phyloP scores from a whole-genome alignment of 2,888 invertebrate species.

The Falcaria lacertinaria region DNA sequence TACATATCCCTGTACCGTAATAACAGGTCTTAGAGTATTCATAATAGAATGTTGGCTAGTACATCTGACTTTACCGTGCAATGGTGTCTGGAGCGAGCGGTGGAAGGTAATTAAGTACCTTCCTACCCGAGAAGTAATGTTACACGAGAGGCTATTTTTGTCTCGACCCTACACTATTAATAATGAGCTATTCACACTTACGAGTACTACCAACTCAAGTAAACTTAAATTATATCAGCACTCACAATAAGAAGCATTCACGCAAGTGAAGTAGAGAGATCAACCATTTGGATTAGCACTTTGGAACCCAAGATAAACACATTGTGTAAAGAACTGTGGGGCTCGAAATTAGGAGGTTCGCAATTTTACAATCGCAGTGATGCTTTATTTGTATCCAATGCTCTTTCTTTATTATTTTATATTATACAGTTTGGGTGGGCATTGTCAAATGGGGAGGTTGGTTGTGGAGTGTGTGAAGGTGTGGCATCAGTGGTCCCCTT shows the following conservation, averaged over 20 bases:
- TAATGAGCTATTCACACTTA: constrained; percentile 50
- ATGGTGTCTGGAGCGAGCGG: constrained; percentile 17
- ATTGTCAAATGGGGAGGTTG: constrained; percentile 2
- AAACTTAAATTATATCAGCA: too few species aligned
- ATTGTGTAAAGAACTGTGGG: too few species aligned
- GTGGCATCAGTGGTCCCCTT: constrained; percentile 24
- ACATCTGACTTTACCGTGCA: constrained; percentile 23
- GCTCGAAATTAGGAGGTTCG: too few species aligned
- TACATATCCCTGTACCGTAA: constrained; percentile 26
- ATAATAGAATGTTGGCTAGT: constrained; percentile 52
- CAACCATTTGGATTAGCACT: too few species aligned
- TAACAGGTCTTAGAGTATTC: constrained; percentile 39
- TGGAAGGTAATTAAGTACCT: constrained; percentile 44
- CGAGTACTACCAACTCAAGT: constrained; percentile 19
- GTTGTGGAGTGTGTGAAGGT: constrained; percentile 12
- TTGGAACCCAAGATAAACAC: too few species aligned
- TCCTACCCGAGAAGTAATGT: too few species aligned
- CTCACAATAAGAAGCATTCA: too few species aligned
- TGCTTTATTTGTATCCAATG: too few species aligned
- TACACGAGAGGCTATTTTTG: constrained; percentile 52
- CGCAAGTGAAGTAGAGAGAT: too few species aligned
- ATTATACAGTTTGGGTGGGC: too few species aligned
- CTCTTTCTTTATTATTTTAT: too few species aligned
- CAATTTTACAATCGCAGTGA: too few species aligned
- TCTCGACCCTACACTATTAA: constrained; percentile 53